phyloP scores from a whole-genome alignment of 2,888 invertebrate genomes.

The Geophilus truncorum region DNA sequence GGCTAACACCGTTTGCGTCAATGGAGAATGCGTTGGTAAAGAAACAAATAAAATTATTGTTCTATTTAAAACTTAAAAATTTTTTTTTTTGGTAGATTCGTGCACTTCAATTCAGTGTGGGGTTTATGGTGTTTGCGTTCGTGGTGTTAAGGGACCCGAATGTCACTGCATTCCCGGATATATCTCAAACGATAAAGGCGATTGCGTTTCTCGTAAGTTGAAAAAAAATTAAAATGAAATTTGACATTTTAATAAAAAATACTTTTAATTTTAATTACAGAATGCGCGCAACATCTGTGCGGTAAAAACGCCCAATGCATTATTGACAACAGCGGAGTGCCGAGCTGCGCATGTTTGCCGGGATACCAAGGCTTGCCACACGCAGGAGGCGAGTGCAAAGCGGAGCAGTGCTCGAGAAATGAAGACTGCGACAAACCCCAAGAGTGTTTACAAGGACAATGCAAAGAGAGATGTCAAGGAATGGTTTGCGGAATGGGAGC shows the following conservation, averaged over 20 bases:
- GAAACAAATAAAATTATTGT: background rate
- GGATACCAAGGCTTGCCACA: slow-evolving; percentile 86
- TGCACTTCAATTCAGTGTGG: slow-evolving; percentile 74
- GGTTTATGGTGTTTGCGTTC: slow-evolving; percentile 74
- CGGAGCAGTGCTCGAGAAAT: slow-evolving; percentile 35
- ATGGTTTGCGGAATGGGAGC: slow-evolving; percentile 84
- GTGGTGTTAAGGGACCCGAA: slow-evolving; percentile 55
- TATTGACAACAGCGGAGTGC: slow-evolving; percentile 67
- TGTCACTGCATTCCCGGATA: slow-evolving; percentile 81
- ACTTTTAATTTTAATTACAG: no score
- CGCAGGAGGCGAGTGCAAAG: slow-evolving; percentile 72
- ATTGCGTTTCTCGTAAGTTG: slow-evolving; percentile 71
- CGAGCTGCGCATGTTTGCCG: slow-evolving; percentile 81
- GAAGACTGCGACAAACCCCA: slow-evolving; percentile 41
- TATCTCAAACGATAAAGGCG: slow-evolving; percentile 69
- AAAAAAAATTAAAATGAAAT: background rate
- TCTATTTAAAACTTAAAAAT: background rate
- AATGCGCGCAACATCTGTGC: slow-evolving; percentile 46
- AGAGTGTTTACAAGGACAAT: slow-evolving; percentile 74
- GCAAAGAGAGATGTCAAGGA: slow-evolving; percentile 80
- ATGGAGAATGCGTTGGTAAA: slow-evolving; percentile 20
- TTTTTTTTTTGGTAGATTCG: slow-evolving; percentile 54
- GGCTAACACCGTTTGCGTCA: background rate
- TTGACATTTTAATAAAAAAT: background rate
- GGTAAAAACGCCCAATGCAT: slow-evolving; percentile 57